phyloP scores from a whole-genome alignment of 2,113 vertebrate genomes.

The Muntiacus muntjak region DNA sequence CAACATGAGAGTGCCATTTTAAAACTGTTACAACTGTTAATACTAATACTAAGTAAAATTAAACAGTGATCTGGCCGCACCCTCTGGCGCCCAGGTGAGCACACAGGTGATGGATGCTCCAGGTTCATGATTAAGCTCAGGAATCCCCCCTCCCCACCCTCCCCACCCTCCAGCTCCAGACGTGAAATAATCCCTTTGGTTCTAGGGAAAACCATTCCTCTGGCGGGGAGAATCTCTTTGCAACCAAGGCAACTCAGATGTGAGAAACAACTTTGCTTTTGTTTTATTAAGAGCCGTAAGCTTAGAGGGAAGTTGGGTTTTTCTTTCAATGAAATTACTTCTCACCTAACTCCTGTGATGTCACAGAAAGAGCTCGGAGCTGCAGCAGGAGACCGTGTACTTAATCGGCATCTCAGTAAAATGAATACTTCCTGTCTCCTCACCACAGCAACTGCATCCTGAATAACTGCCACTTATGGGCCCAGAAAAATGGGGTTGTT shows the following conservation, averaged over 20 bases:
- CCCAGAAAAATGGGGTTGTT: slow-evolving; percentile 45
- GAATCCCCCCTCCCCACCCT: rapidly evolving
- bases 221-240: neutral
- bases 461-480: neutral
- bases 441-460: neutral
- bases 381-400: neutral
- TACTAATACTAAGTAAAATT: neutral
- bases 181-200: neutral
- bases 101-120: rapidly evolving
- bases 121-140: neutral
- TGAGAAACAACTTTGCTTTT: slow-evolving; percentile 29
- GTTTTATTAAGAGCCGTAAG: slow-evolving; percentile 23
- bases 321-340: neutral
- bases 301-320: slow-evolving; percentile 2
- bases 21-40: neutral
- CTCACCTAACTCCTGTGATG: neutral
- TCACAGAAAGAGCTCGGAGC: neutral
- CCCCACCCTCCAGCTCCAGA: neutral
- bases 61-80: neutral
- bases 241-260: neutral
- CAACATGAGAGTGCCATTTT: neutral
- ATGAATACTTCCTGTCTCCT: neutral
- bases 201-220: neutral
- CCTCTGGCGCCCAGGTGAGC: neutral
- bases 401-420: neutral